phyloP scores from a whole-genome alignment of 2,888 invertebrate species.

The Leptopilina drosophilae region DNA sequence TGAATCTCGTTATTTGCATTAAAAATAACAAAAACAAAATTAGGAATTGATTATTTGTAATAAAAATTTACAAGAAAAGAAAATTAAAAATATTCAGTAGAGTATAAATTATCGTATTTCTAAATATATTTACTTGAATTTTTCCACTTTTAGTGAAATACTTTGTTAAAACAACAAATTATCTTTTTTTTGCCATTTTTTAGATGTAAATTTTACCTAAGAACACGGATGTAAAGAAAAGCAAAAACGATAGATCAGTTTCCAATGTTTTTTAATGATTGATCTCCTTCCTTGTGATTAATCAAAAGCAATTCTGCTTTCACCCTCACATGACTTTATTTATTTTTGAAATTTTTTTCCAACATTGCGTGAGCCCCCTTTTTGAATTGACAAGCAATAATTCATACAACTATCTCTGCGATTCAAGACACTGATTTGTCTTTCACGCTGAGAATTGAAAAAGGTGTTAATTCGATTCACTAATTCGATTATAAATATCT shows the following conservation, averaged over 20 bases:
- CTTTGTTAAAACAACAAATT: too few species aligned
- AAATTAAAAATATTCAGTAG: too few species aligned
- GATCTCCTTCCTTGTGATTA: not conserved
- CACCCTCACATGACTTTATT: not conserved
- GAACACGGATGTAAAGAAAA: not conserved
- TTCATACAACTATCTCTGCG: not conserved
- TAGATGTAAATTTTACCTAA: not conserved
- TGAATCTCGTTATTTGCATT: too few species aligned
- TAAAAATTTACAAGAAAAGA: too few species aligned
- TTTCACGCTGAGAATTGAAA: not conserved
- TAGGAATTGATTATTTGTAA: too few species aligned
- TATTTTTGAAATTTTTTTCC: not conserved
- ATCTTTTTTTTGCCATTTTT: too few species aligned
- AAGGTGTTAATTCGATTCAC: not conserved
- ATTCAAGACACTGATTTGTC: not conserved
- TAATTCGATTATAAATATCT: conserved; percentile 5
- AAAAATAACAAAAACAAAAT: too few species aligned
- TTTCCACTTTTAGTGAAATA: too few species aligned
- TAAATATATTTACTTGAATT: too few species aligned
- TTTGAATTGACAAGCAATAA: conserved; percentile 13
- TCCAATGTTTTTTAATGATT: not conserved
- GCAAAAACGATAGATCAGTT: conserved; percentile 6
- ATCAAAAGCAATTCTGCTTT: conserved; percentile 1
- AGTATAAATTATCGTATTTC: too few species aligned
- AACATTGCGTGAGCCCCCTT: not conserved